These are phyloP conservation scores for Lypha dubia DNA, from an alignment of 2,888 invertebrate species.

Conservation along the genomic window DNA sequence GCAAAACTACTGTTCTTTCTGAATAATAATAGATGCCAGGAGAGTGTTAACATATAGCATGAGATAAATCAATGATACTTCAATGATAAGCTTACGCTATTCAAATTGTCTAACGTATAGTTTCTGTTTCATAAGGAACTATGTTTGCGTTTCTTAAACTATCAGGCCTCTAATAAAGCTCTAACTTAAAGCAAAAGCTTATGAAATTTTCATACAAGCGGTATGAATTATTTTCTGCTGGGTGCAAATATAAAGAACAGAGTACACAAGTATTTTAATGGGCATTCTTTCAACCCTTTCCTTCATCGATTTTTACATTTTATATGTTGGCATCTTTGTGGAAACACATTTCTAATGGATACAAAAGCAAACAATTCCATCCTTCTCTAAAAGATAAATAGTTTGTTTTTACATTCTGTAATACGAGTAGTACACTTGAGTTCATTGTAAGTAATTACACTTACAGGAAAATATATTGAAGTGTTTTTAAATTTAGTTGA, in stretches of 20 bases:
- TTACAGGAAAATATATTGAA: not conserved
- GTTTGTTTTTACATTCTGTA: constrained; percentile 8
- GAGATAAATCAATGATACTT: too few species aligned
- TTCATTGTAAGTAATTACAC: constrained; percentile 1
- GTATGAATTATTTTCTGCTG: not conserved
- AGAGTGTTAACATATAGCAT: too few species aligned
- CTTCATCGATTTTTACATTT: not conserved
- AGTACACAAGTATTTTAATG: not conserved
- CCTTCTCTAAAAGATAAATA: constrained; percentile 3
- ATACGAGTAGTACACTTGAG: not conserved
- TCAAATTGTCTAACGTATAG: too few species aligned
- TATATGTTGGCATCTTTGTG: not conserved
- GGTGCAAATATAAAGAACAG: not conserved
- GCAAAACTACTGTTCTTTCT: not conserved
- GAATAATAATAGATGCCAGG: too few species aligned
- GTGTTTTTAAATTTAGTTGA: too few species aligned
- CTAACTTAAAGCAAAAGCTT: not conserved
- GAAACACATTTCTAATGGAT: constrained; percentile 8
- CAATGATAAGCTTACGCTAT: too few species aligned
- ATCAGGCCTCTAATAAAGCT: not conserved
- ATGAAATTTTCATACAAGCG: not conserved
- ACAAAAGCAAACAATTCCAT: constrained; percentile 28
- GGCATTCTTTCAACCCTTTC: constrained; percentile 19
- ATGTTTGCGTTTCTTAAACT: too few species aligned
- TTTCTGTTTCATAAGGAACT: too few species aligned